Percentiles rank a stretch among this genome's conserved stretches.
Evolutionary conservation across 92 coral and sea anemone genomes (phyloP).

Genomic region (Epizoanthus stellaris): DNA sequence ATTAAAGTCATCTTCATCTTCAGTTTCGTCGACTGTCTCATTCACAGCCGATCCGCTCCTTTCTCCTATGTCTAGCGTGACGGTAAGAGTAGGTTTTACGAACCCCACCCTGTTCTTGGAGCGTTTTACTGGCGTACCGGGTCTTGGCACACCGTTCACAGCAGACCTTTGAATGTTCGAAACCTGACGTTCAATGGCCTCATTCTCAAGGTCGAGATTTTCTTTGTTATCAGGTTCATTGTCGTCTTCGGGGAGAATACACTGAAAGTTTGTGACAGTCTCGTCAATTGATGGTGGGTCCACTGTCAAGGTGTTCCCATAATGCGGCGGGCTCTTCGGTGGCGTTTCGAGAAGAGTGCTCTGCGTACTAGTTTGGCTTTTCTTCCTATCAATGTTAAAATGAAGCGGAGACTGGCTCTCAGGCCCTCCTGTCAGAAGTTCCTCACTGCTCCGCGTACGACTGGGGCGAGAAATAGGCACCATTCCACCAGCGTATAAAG

Average conservation of each 20-base stretch:
- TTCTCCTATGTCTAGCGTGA: slow-evolving; percentile 61
- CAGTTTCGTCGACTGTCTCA: slow-evolving; percentile 59
- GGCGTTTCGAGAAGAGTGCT: slow-evolving; percentile 95
- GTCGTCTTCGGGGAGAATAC: slow-evolving; percentile 43
- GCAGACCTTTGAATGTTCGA: slow-evolving; percentile 46
- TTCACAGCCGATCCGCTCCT: slow-evolving; percentile 42
- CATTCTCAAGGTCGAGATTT: slow-evolving; percentile 44
- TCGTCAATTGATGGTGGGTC: slow-evolving; percentile 79
- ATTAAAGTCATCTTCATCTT: slow-evolving; percentile 52
- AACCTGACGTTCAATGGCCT: slow-evolving; percentile 56
- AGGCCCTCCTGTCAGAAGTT: slow-evolving; percentile 50
- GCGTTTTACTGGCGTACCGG: slow-evolving; percentile 47
- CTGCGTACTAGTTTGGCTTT: slow-evolving; percentile 94
- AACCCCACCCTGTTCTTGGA: slow-evolving; percentile 74
- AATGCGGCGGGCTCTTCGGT: slow-evolving; percentile 87
- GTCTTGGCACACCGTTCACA: slow-evolving; percentile 44
- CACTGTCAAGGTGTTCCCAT: slow-evolving; percentile 82
- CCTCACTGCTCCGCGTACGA: slow-evolving; percentile 85
- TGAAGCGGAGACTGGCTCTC: slow-evolving; percentile 37
- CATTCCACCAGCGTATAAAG: slow-evolving; percentile 93
- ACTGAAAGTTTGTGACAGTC: slow-evolving; percentile 67
- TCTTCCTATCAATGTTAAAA: slow-evolving; percentile 74
- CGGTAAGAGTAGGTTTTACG: slow-evolving; percentile 89
- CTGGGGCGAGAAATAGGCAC: slow-evolving; percentile 76
- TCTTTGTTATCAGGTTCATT: background rate